Evolutionary conservation across 1,140 invertebrate genomes (phyloP).

Genomic region (Pseudomyrmex sp.): DNA sequence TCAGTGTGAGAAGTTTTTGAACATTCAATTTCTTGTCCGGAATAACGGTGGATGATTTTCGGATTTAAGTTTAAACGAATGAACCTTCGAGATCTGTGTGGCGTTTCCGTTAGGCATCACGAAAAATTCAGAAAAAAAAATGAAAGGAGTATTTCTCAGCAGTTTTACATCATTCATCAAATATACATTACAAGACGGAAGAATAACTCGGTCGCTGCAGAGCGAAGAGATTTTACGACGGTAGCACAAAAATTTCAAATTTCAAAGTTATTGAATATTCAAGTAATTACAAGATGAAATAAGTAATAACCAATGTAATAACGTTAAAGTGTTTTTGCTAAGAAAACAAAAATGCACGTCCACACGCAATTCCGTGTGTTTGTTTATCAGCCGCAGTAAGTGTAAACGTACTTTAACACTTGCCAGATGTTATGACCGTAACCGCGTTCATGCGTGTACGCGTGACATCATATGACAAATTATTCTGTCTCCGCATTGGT

Average conservation of each 20-base stretch:
- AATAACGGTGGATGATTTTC: not conserved
- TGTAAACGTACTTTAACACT: slow-evolving; percentile 38
- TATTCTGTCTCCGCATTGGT: slow-evolving; percentile 45
- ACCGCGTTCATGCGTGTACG: slow-evolving; percentile 21
- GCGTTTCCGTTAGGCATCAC: not conserved
- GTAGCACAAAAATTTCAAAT: too few relatives aligned
- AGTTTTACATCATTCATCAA: not conserved
- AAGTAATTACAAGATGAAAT: not conserved
- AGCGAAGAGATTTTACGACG: not conserved
- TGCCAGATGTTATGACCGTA: slow-evolving; percentile 35
- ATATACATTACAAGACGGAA: not conserved
- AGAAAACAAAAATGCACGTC: too few relatives aligned
- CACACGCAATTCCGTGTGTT: too few relatives aligned
- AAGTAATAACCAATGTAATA: not conserved
- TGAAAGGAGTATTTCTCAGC: not conserved
- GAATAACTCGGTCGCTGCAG: not conserved
- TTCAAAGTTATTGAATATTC: too few relatives aligned
- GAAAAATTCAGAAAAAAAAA: not conserved
- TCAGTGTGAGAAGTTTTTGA: not conserved
- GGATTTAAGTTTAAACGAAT: not conserved
- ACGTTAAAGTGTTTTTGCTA: not conserved
- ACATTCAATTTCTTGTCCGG: slow-evolving; percentile 9
- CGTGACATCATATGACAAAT: slow-evolving; percentile 54
- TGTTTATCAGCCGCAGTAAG: not conserved
- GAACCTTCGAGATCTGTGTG: not conserved